phyloP scores from a whole-genome alignment of 2,888 invertebrate genomes.

The Norana najaformis region DNA sequence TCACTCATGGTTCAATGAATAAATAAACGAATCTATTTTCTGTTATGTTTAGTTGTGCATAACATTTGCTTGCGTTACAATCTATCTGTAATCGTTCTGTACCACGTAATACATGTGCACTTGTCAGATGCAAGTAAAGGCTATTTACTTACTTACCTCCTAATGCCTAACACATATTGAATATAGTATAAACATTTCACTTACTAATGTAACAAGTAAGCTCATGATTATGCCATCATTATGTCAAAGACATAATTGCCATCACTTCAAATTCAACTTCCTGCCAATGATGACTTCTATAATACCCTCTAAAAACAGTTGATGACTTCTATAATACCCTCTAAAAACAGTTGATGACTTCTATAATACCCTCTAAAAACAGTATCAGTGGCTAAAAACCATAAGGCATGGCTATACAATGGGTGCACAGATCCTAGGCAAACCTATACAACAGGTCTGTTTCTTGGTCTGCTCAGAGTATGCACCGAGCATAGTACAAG shows the following conservation, averaged over 20 bases:
- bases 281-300: too few species aligned
- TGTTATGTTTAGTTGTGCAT: too few species aligned
- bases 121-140: not conserved
- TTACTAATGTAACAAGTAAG: not conserved
- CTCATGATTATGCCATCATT: not conserved
- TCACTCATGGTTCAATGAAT: too few species aligned
- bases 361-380: not conserved
- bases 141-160: not conserved
- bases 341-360: too few species aligned
- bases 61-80: too few species aligned
- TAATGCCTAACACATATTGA: not conserved
- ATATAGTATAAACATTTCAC: not conserved
- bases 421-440: not conserved
- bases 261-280: not conserved
- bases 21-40: too few species aligned
- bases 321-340: too few species aligned
- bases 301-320: too few species aligned
- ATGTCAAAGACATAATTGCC: not conserved
- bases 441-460: not conserved
- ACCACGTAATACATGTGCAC: not conserved
- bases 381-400: not conserved
- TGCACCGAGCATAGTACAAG: not conserved
- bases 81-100: not conserved
- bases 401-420: not conserved
- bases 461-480: not conserved